Base-by-base conservation (phyloP, 2,888 invertebrate genomes). In the Pantelozetes paolii region DNA sequence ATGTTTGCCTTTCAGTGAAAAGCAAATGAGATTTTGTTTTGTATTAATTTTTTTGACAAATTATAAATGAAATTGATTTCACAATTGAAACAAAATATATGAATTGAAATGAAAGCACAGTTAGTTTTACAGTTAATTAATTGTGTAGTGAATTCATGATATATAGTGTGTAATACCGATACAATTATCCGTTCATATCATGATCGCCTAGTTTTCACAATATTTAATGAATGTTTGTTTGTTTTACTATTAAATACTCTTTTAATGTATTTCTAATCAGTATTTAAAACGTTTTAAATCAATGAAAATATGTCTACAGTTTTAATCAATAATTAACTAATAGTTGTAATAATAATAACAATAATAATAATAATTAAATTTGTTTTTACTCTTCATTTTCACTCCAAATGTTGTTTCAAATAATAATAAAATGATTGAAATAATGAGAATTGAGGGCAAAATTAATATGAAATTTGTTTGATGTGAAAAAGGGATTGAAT, bases 171-270 rank as follows among this genome's bases (percentile, higher is more conserved):
- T 67, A 67, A 42, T 67, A 67, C 67, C 6, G 42, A 42, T 67
- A 67, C 67, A 67, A 40, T 42, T 32, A 42, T 26, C 32, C 42
- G 1, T 2, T 26, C 23, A 42, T 42, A 67, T 67, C 67, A 67
- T 67, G 67, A 67, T 42, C 67, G 40, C 67, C 67, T 67, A 67
- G 67, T 67, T 67, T 67, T 64, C 36, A 67, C 67, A 67, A 67
- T 67, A 67, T 42, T 67, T 64, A 50, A 50, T 50, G 20, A n/a
- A 20, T 18, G 5, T 62, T 32, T 62, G 30, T 32, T 64, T 59
- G 50, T 54, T 54, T 26, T 23, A 54, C 26, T 54, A 6, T 23
- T 23, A n/a, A 20, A 18, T 20, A 50, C 50, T 20, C 20, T 50
- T 50, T 50, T 20, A 50, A 50, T 50, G 26, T 54, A 23, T 54